Conservation (phyloP, 2,797 vertebrate genomes). For the Phrynocephalus forsythii region DNA sequence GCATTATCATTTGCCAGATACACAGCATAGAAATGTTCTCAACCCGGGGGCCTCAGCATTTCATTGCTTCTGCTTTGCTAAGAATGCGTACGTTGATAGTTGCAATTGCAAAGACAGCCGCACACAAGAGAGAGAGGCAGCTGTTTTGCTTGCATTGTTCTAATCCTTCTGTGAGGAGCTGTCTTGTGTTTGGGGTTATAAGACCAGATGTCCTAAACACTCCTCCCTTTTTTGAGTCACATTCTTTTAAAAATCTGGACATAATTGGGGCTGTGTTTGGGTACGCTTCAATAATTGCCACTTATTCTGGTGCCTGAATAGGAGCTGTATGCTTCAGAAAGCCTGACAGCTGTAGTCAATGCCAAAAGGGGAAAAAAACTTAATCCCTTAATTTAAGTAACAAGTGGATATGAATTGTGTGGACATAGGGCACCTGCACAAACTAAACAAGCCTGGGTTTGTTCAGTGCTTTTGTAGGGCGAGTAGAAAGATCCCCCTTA, state of each 20-base stretch:
- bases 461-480: background rate
- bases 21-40: background rate
- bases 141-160: background rate
- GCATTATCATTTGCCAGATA: background rate
- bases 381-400: background rate
- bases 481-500: background rate
- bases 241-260: slow-evolving; percentile 6
- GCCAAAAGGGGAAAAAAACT: background rate
- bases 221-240: background rate
- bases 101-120: background rate
- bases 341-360: background rate
- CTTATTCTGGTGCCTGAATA: slow-evolving; percentile 16
- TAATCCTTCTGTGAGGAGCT: background rate
- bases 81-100: background rate
- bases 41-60: background rate
- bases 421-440: background rate
- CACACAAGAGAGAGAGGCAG: background rate
- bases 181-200: background rate
- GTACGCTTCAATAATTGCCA: background rate
- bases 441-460: background rate
- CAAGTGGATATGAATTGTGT: background rate
- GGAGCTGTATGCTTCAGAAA: background rate
- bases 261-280: background rate
- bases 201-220: background rate
- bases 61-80: background rate